Conservation (phyloP, 2,113 vertebrate species). For the Tachysurus fulvidraco region DNA sequence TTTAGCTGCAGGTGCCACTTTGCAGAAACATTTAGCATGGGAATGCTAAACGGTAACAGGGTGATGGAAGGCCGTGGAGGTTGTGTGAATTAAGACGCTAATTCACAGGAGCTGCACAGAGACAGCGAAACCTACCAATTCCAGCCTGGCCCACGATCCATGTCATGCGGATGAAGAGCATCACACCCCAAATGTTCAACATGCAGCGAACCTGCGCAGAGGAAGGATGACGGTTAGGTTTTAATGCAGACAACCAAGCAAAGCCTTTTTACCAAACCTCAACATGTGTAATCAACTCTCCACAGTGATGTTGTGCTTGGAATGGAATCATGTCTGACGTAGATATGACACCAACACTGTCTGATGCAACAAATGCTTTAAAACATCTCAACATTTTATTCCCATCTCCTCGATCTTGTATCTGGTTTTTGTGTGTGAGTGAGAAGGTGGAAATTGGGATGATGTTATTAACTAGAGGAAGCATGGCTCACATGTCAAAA, state of each 20-base stretch:
- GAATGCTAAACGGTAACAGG: slow-evolving; percentile 48
- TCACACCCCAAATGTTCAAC: slow-evolving; percentile 99
- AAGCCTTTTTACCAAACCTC: background rate
- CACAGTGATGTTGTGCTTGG: background rate
- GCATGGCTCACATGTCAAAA: slow-evolving; percentile 58
- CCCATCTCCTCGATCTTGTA: background rate
- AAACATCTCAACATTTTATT: background rate
- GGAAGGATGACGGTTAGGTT: slow-evolving; percentile 46
- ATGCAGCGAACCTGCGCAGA: slow-evolving; percentile 91
- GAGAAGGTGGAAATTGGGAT: slow-evolving; percentile 26
- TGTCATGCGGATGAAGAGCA: slow-evolving; percentile 97
- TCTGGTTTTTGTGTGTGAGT: slow-evolving; percentile 12
- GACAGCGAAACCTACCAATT: slow-evolving; percentile 80
- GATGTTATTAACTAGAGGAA: slow-evolving; percentile 52
- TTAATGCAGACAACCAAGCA: slow-evolving; percentile 30
- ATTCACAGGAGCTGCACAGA: slow-evolving; percentile 35
- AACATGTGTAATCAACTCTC: slow-evolving; percentile 22
- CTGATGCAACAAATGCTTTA: background rate
- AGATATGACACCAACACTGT: background rate
- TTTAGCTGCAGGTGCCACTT: slow-evolving; percentile 48
- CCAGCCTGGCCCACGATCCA: slow-evolving; percentile 99
- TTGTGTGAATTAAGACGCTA: slow-evolving; percentile 49
- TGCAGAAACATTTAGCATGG: slow-evolving; percentile 61
- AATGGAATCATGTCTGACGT: background rate
- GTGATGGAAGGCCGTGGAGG: slow-evolving; percentile 37